Evolutionary conservation across 2,797 vertebrate species (phyloP), one percentile per base, ranked within the genome.

Genomic region (Hydrolagus colliei): DNA sequence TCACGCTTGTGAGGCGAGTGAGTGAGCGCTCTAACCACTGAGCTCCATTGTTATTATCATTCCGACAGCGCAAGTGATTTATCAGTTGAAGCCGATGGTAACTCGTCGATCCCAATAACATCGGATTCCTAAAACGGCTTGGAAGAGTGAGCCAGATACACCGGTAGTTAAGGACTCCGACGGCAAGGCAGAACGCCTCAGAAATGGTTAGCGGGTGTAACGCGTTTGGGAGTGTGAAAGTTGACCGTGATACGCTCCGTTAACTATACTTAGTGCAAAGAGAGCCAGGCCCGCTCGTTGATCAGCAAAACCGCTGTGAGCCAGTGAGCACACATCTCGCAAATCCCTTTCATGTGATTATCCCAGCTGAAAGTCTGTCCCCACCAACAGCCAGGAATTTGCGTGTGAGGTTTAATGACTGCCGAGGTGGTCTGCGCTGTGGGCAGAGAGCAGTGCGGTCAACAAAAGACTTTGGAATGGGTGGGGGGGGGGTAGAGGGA

Each of bases 381-480:
- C 27, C 10, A 18, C 79, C 65, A 84, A 71, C 65, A 71, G 79
- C 79, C 79, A 84, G 79, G 79, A 84, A 84, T 84, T 68, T 84
- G 79, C 35, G n/a, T 84, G 79, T 35, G 65, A 41, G 79, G 9
- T 84, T 84, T 84, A 68, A 79, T n/a, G 79, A 84, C 79, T 84
- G 63, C n/a, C 63, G 52, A 68, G 79, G 79, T 84, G 79, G 79
- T 84, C 79, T 84, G 65, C 68, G 79, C 79, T 84, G 65, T 84
- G 79, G 65, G 68, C 63, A 27, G 62, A 27, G 62, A 32, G 78
- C 13, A 80, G 65, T 52, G 65, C 35, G 71, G 79, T 84, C 67
- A 71, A 84, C 79, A 71, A 71, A 84, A 71, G 65, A 27, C 79
- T 52, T 27, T 27, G 27, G 27, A 27, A 1, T 27, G 27, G 27